Evolutionary conservation across 2,113 vertebrate species (phyloP).

Genomic region (Rhombomys opimus): DNA sequence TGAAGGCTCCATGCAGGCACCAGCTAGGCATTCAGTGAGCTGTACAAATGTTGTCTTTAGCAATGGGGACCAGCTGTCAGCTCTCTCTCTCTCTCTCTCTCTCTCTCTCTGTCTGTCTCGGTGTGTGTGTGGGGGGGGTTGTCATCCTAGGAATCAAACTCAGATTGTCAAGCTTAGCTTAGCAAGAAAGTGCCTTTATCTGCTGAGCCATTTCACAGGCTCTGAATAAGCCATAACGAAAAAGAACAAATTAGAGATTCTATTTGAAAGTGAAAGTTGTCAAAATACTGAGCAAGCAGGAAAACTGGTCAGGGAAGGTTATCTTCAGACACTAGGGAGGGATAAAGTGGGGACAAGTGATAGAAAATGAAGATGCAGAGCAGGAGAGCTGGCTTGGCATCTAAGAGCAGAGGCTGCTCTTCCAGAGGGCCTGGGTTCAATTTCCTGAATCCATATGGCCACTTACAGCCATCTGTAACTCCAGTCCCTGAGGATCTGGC

Average conservation of each 20-base stretch:
- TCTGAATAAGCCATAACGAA: neutral
- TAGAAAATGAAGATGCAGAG: neutral
- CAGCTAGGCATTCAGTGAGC: neutral
- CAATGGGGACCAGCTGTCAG: neutral
- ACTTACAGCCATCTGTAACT: neutral
- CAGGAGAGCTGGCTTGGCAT: neutral
- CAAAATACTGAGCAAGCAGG: neutral
- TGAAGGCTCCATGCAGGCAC: neutral
- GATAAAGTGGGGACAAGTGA: neutral
- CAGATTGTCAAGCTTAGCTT: neutral
- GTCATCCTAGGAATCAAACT: no score
- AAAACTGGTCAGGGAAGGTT: neutral
- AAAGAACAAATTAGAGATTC: neutral
- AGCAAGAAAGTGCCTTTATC: neutral
- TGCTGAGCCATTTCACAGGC: neutral
- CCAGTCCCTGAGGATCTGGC: neutral
- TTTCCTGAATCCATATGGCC: neutral
- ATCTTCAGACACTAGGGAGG: no score
- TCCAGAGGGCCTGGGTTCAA: neutral
- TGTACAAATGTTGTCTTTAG: neutral
- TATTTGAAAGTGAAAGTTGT: neutral
- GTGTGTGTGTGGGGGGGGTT: neutral
- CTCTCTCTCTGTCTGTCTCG: neutral
- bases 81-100: neutral
- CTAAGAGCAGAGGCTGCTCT: neutral